Evolutionary conservation across 92 coral and sea anemone species (phyloP), one percentile per base, ranked within the genome.

Genomic region (Epizoanthus scotinus): DNA sequence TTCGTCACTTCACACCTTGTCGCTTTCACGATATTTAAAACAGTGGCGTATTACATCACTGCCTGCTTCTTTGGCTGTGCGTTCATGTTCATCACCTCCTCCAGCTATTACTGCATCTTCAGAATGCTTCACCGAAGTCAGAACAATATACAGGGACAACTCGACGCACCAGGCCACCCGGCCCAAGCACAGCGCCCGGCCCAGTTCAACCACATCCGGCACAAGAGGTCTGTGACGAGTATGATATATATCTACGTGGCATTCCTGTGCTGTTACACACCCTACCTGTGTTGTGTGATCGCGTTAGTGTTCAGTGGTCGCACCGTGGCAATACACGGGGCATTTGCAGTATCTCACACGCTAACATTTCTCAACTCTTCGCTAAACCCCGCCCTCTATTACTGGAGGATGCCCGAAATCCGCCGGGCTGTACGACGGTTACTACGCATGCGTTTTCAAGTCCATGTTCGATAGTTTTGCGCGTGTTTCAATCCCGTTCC

Each of bases 391-490:
- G 73, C 54, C 73, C 56, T 68, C 25, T 68, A 36, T 40, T 68
- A 68, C n/a, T 68, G 56, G 73, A 68, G 73, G 38, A 68, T 68
- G 55, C 73, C 73, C 18, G 52, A 21, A 20, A 68, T 68, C 22
- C 73, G 73, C 8, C 52, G 73, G 21, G 73, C 56, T n/a, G 54
- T 68, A 40, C 25, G 15, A 20, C 73, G 21, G 14, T 17, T n/a
- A 13, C 44, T 68, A 55, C 27, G 56, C 55, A 62, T 44, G 66
- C 38, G 83, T 49, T 63, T 24, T 58, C 72, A 20, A 47, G 47
- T 22, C 29, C 24, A 47, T 40, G 24, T 56, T 27, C 24, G 9
- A 26, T 63, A 25, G 31, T 2, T 63, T 4, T 26, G 24, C 13
- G 22, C 50, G 73, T 34, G 6, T 17, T 9, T 17, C 55, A n/a